Conservation (phyloP, 1,140 invertebrate species). For the Yoshiicerus persimilis region DNA sequence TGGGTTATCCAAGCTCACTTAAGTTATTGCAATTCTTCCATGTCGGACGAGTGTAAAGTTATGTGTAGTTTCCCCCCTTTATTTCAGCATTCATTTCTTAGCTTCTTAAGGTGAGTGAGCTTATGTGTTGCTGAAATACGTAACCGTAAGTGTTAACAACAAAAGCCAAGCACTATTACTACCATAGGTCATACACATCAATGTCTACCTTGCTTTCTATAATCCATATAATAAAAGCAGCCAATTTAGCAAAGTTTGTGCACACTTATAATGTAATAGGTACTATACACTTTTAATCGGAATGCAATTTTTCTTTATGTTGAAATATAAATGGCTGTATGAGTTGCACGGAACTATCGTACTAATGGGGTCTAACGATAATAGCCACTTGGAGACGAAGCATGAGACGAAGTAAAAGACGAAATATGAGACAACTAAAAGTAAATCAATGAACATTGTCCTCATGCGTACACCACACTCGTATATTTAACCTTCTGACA, state of each 20-base stretch:
- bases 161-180: neutral
- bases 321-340: neutral
- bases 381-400: neutral
- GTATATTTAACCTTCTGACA: neutral
- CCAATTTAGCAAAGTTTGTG: no score
- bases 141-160: neutral
- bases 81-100: neutral
- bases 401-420: neutral
- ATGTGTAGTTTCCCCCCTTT: neutral
- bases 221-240: neutral
- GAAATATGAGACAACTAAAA: neutral
- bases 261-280: neutral
- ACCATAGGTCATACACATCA: neutral
- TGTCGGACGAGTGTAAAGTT: neutral
- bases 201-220: neutral
- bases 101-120: neutral
- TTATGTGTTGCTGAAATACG: neutral
- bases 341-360: neutral
- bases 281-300: neutral
- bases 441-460: neutral
- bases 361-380: neutral
- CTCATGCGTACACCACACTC: neutral
- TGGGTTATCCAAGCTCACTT: neutral
- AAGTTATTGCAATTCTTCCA: neutral
- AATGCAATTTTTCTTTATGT: neutral